Evolutionary conservation across 2,797 vertebrate species (phyloP).

Genomic region (Mallotus villosus): DNA sequence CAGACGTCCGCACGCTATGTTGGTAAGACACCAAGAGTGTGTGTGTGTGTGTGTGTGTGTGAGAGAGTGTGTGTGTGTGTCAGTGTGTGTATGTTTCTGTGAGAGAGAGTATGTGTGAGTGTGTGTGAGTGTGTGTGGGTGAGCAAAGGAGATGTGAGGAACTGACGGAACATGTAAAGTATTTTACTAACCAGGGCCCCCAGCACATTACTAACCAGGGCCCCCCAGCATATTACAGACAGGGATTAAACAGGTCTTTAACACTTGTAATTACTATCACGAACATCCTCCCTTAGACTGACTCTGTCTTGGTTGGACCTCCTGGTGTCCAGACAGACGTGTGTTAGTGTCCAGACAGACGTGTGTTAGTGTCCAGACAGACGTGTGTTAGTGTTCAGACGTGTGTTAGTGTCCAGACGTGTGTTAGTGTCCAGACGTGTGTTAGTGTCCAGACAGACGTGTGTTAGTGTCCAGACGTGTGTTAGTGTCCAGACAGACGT

Average conservation of each 20-base stretch:
- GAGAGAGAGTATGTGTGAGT: background rate
- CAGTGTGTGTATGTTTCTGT: background rate
- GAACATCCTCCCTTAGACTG: constrained; percentile 7
- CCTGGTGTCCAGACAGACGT: too few relatives aligned
- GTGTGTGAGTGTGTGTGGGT: constrained; percentile 6
- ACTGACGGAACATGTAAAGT: constrained; percentile 27
- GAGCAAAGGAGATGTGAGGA: constrained; percentile 1
- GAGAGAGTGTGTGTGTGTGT: background rate
- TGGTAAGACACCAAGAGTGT: constrained; percentile 33
- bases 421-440: too few relatives aligned
- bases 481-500: too few relatives aligned
- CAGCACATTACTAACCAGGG: constrained; percentile 29
- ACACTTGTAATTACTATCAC: background rate
- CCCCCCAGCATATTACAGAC: constrained; percentile 33
- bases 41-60: background rate
- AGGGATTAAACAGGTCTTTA: constrained; percentile 32
- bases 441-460: too few relatives aligned
- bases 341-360: too few relatives aligned
- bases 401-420: too few relatives aligned
- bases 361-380: too few relatives aligned
- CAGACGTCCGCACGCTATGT: constrained; percentile 47
- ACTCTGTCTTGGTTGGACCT: too few relatives aligned
- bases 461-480: too few relatives aligned
- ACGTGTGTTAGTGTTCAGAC: too few relatives aligned
- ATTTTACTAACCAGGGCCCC: constrained; percentile 31